Base-by-base conservation (phyloP, 2,888 invertebrate species). In the Lasiommata megera region DNA sequence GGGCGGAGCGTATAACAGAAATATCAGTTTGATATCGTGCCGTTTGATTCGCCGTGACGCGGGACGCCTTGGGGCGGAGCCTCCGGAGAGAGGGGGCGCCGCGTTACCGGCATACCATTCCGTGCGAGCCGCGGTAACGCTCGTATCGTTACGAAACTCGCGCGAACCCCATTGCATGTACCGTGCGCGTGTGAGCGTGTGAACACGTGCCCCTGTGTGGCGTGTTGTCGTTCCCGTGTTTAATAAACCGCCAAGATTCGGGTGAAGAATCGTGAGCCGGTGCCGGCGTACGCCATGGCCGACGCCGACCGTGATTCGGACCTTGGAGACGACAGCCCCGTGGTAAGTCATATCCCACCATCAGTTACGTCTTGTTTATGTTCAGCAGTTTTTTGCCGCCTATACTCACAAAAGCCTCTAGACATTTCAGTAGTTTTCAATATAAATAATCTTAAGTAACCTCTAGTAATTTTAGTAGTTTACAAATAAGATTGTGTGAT, bases 221-320 rank as follows among this genome's bases (percentile, higher is more conserved):
- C 71, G 77, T 69, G 72, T 81, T 78, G 72, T 80, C 71, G 63
- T 73, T 68, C 67, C 69, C 80, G 82, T 81, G 77, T 68, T 67
- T 53, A 60, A 56, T 69, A 82, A 90, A 74, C 86, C 90, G 92
- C 90, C 95, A 96, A 96, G 93, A 96, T 96, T 96, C 94, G 96
- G 93, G 95, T 95, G 89, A 96, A 96, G 94, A 96, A 96, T 85
- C 94, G 95, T 92, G 95, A 95, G 82, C 96, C 96, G 91, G 93
- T 95, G 88, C 95, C 95, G 92, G 94, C 95, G 92, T 95, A 95
- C 93, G 94, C 94, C 89, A 95, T 95, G 95, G 95, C 91, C 82
- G 90, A 90, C 86, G 88, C 88, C 87, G 92, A 92, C 83, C 87
- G 94, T 74, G 95, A 95, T 74, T 94, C 94, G 81, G 94, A 95